Evolutionary conservation across 2,888 invertebrate species (phyloP), one percentile per base, ranked within the genome.

Genomic region (Synergus japonicus): DNA sequence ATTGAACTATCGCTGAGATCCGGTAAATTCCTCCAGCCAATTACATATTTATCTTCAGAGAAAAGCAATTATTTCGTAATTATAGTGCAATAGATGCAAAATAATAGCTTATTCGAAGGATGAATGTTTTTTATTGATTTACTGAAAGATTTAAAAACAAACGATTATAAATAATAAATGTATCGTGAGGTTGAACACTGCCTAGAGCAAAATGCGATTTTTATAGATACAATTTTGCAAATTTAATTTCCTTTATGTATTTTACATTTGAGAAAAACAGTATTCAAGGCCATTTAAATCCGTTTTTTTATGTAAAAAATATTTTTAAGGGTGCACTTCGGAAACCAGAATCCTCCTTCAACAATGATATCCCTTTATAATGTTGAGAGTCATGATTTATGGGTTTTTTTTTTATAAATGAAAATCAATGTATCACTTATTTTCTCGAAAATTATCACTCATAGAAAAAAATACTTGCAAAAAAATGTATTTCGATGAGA

Each of bases 31-130:
- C 2, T 54, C 29, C 15, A 69, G 29, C 49, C 29, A 15, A 73
- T 54, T 73, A 73, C 37, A 29, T 29, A 54, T 49, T 69, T 2
- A 73, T 9, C 46, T 73, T 49, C 13, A 37, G 4, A 73, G 13
- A 15, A 29, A n/a, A 49, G 73, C 13, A 49, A 73, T 73, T 73
- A n/a, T 29, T 15, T 13, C 15, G 29, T 9, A 73, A 73, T 73
- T 54, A n/a, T 13, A 10, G 9, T n/a, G 49, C 9, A 54, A 49
- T 49, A 54, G 10, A 37, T 29, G 15, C 15, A 37, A 49, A 54
- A 37, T 54, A 49, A 73, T 73, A 73, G 54, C 49, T 54, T 73
- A 37, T 37, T 37, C 37, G 73, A 73, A 54, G 54, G 54, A 73
- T 73, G 10, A 8, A 73, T 29, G 3, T 29, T 29, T 73, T 54